These are phyloP conservation scores for Leptoclinus maculatus DNA, from an alignment of 2,797 vertebrate genomes.

Conservation along the genomic window DNA sequence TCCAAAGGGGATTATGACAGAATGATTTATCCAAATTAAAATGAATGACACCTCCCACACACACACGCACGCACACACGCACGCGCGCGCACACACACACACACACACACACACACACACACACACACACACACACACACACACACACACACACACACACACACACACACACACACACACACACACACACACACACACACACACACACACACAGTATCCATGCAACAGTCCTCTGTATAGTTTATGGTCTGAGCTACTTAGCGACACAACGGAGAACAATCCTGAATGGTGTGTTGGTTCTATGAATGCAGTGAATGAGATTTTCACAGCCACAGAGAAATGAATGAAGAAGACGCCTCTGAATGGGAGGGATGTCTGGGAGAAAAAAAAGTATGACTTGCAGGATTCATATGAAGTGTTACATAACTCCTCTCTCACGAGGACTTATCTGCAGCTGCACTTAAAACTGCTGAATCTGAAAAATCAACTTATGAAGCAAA, in stretches of 20 bases:
- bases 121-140: slow-evolving; percentile 2
- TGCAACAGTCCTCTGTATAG: slow-evolving; percentile 61
- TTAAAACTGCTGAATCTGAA: neutral
- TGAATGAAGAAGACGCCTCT: slow-evolving; percentile 65
- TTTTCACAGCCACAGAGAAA: slow-evolving; percentile 59
- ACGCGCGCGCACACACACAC: neutral
- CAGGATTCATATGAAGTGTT: slow-evolving; percentile 23
- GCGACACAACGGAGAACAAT: slow-evolving; percentile 62
- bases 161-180: slow-evolving; percentile 10
- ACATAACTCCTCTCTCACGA: slow-evolving; percentile 31
- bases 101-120: slow-evolving; percentile 6
- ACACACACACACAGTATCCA: slow-evolving; percentile 52
- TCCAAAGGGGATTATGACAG: slow-evolving; percentile 34
- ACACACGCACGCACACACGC: neutral
- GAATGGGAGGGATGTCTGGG: slow-evolving; percentile 57
- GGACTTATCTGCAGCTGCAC: slow-evolving; percentile 11
- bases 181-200: neutral
- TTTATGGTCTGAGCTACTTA: slow-evolving; percentile 64
- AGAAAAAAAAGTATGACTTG: slow-evolving; percentile 35
- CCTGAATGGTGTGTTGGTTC: slow-evolving; percentile 66
- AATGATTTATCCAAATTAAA: slow-evolving; percentile 47
- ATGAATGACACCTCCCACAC: slow-evolving; percentile 34
- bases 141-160: neutral
- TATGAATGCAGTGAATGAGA: slow-evolving; percentile 69
- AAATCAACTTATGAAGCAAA: neutral